A percentile compares a stretch with the other conserved stretches of the same genome.
Evolutionary conservation across 2,888 invertebrate genomes (phyloP).

Genomic region (Amphipoea lucens): DNA sequence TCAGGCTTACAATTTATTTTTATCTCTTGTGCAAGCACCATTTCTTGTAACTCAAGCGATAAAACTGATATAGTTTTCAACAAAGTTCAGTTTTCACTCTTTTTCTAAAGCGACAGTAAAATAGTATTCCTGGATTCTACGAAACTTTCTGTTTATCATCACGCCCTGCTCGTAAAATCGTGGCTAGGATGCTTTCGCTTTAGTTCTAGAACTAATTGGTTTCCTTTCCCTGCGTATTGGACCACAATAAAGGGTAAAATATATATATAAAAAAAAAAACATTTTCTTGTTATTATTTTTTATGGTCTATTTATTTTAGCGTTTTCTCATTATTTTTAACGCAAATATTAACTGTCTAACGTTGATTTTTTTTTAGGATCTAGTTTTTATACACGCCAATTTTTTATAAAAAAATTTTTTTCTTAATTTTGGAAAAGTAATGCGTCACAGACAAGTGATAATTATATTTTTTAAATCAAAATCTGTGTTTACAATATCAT

Average conservation of each 20-base stretch:
- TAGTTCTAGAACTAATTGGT: slow-evolving; percentile 5
- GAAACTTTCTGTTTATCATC: slow-evolving; percentile 49
- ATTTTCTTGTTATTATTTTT: too few species aligned
- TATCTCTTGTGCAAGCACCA: background rate
- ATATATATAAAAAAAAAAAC: background rate
- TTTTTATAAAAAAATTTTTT: background rate
- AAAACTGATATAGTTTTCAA: background rate
- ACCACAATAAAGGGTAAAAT: background rate
- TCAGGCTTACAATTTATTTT: background rate
- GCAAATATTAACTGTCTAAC: background rate
- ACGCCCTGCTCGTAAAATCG: slow-evolving; percentile 41
- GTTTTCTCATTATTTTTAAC: too few species aligned
- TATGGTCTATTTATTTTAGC: too few species aligned
- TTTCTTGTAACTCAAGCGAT: background rate
- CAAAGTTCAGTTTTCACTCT: slow-evolving; percentile 26
- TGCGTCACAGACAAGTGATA: background rate
- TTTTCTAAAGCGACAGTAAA: slow-evolving; percentile 38
- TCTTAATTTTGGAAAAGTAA: too few species aligned
- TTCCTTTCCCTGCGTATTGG: background rate
- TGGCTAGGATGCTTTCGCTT: slow-evolving; percentile 14
- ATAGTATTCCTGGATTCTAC: slow-evolving; percentile 33
- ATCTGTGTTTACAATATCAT: background rate
- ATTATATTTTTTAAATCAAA: background rate
- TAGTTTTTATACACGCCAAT: background rate
- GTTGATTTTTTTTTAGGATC: background rate